A percentile compares a stretch with the other conserved stretches of the same genome.
phyloP scores from a whole-genome alignment of 2,797 vertebrate species.

The Tinamus major region DNA sequence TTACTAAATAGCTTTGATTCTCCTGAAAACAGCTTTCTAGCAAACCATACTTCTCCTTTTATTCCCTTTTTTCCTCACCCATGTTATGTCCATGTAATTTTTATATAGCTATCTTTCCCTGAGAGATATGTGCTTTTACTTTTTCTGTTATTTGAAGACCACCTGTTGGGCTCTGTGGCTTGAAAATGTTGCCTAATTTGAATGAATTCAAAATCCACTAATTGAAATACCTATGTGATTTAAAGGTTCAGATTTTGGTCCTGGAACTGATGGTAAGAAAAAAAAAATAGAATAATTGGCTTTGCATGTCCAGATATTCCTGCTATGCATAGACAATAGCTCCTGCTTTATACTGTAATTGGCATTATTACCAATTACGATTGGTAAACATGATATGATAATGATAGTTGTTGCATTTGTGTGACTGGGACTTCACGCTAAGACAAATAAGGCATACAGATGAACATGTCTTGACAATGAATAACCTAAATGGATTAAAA shows the following conservation, averaged over 20 bases:
- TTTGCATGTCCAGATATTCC: constrained; percentile 3
- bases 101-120: not conserved
- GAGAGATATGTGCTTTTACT: not conserved
- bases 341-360: not conserved
- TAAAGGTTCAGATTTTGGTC: not conserved
- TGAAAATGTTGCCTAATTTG: not conserved
- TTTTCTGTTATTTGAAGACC: not conserved
- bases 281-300: not conserved
- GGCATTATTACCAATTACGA: not conserved
- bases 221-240: not conserved
- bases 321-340: not conserved
- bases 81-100: not conserved
- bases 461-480: constrained; percentile 35
- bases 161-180: not conserved
- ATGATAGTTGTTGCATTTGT: not conserved
- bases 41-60: not conserved
- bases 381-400: not conserved
- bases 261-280: not conserved
- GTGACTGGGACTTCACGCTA: constrained; percentile 33
- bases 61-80: not conserved
- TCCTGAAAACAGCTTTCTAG: not conserved
- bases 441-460: constrained; percentile 50
- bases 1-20: not conserved
- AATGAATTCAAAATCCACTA: not conserved
- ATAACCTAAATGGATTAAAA: not conserved